A percentile compares a stretch with the other conserved stretches of the same genome.
Evolutionary conservation across 2,888 invertebrate species (phyloP).

Genomic region (Eupithecia inturbata): DNA sequence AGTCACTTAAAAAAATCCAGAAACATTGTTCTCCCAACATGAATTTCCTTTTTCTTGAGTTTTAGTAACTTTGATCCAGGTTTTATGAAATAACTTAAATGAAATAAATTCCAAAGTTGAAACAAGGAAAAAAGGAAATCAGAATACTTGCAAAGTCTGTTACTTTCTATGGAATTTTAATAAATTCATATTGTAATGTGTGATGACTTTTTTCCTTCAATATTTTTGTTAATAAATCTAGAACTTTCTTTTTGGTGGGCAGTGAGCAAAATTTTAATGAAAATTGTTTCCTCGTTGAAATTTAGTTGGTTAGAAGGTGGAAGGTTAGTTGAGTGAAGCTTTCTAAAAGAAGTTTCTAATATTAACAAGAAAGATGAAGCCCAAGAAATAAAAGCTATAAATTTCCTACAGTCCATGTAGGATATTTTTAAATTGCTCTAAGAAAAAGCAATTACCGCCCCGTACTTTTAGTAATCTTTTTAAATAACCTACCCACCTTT

Average conservation of each 20-base stretch:
- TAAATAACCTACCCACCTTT: background rate
- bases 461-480: background rate
- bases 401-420: background rate
- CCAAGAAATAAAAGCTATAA: background rate
- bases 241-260: conserved; percentile 28
- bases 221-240: conserved; percentile 40
- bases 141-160: conserved; percentile 34
- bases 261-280: conserved; percentile 1
- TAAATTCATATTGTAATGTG: conserved; percentile 43
- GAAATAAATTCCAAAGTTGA: conserved; percentile 21
- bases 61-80: conserved; percentile 15
- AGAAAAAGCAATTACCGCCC: background rate
- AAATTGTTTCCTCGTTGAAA: background rate
- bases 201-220: conserved; percentile 33
- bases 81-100: conserved; percentile 25
- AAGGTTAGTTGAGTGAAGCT: too few relatives aligned
- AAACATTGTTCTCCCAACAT: background rate
- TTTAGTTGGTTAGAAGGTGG: too few relatives aligned
- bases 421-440: background rate
- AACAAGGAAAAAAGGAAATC: conserved; percentile 30
- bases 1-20: background rate
- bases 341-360: background rate
- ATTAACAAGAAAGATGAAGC: background rate
- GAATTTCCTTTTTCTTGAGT: background rate
- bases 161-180: conserved; percentile 41